Percentiles rank a stretch among this genome's conserved stretches.
Evolutionary conservation across 2,797 vertebrate species (phyloP).

Genomic region (Nyctibius grandis): DNA sequence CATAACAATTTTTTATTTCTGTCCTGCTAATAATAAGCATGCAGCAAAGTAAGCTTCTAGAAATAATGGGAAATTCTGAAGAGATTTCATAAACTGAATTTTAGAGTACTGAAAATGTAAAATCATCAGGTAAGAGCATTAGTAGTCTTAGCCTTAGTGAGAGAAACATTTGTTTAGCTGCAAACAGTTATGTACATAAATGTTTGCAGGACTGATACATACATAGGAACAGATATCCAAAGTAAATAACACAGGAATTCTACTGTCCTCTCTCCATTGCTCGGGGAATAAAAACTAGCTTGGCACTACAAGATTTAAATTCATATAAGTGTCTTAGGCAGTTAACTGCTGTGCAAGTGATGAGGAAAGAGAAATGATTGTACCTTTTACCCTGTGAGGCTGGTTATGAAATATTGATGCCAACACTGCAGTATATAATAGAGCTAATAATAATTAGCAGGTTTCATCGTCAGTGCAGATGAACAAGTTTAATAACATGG

Average conservation of each 20-base stretch:
- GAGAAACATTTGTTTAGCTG: background rate
- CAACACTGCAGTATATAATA: background rate
- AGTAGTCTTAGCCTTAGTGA: background rate
- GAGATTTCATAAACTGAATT: background rate
- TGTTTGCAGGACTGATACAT: background rate
- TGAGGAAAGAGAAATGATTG: background rate
- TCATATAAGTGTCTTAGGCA: background rate
- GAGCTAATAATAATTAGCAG: constrained; percentile 20
- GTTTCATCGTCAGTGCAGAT: constrained; percentile 4
- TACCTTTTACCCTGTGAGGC: background rate
- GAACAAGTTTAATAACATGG: constrained; percentile 22
- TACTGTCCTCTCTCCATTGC: background rate
- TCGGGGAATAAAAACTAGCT: background rate
- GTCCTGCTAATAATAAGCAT: background rate
- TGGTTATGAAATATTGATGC: background rate
- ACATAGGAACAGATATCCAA: background rate
- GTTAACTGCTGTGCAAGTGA: background rate
- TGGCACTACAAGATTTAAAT: background rate
- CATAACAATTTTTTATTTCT: background rate
- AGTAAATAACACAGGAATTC: background rate
- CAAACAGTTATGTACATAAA: background rate
- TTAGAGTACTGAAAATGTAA: background rate
- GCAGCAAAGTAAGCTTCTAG: background rate
- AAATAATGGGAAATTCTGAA: background rate
- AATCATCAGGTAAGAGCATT: background rate